These are phyloP conservation scores for Julus scanicus DNA, from an alignment of 2,888 invertebrate species.

Conservation along the genomic window DNA sequence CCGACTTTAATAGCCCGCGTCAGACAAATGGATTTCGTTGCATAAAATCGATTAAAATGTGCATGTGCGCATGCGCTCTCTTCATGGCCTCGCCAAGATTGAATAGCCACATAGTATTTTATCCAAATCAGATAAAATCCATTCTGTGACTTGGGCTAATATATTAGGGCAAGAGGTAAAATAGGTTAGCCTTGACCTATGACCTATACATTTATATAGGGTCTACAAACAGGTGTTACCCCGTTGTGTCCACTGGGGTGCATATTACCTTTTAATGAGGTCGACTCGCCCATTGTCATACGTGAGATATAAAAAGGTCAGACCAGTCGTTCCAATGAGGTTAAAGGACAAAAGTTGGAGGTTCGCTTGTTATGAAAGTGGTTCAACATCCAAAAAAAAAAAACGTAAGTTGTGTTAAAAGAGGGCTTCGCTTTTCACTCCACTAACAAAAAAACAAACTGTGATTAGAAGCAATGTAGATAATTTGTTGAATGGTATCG, in stretches of 20 bases:
- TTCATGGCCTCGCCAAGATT: too few relatives aligned
- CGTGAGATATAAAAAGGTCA: background rate
- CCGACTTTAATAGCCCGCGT: too few relatives aligned
- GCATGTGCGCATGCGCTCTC: too few relatives aligned
- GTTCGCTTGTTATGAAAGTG: background rate
- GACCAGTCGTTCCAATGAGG: background rate
- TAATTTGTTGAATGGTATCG: slow-evolving; percentile 30
- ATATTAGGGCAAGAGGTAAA: too few relatives aligned
- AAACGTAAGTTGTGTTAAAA: background rate
- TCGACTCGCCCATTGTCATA: background rate
- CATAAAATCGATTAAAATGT: too few relatives aligned
- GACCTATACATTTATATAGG: background rate
- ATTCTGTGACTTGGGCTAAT: too few relatives aligned
- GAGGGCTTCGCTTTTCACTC: background rate
- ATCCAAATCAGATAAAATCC: too few relatives aligned
- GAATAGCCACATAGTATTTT: too few relatives aligned
- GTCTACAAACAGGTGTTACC: background rate
- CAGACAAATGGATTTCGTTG: too few relatives aligned
- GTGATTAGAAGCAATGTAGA: background rate
- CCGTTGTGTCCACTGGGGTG: background rate
- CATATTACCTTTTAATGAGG: background rate
- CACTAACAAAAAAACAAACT: background rate
- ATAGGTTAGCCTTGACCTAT: background rate
- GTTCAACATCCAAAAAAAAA: background rate
- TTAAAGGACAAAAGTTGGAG: background rate